phyloP scores from a whole-genome alignment of 2,113 vertebrate genomes.

The Engraulis encrasicolus region DNA sequence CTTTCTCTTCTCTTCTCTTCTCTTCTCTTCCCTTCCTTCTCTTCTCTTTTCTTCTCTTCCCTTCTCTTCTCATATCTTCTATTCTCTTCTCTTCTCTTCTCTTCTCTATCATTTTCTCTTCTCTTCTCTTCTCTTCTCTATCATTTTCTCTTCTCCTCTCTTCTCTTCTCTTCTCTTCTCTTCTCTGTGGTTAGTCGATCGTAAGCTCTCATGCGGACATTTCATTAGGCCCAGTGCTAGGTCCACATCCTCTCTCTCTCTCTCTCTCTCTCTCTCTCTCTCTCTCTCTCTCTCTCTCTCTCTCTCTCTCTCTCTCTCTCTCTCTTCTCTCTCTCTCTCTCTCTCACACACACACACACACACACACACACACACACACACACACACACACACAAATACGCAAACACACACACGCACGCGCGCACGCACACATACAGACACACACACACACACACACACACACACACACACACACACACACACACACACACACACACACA shows the following conservation, averaged over 20 bases:
- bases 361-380: not conserved
- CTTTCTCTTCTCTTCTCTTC: not conserved
- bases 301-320: too few relatives aligned
- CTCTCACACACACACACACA: too few relatives aligned
- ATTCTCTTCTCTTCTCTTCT: too few relatives aligned
- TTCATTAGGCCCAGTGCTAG: too few relatives aligned
- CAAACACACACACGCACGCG: conserved; percentile 28
- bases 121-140: too few relatives aligned
- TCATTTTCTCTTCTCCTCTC: not conserved
- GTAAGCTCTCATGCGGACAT: conserved; percentile 36
- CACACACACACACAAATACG: not conserved
- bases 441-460: not conserved
- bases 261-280: too few relatives aligned
- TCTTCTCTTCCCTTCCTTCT: not conserved
- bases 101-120: too few relatives aligned
- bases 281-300: too few relatives aligned
- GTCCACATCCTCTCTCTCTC: too few relatives aligned
- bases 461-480: conserved; percentile 30
- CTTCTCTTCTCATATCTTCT: too few relatives aligned
- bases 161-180: not conserved
- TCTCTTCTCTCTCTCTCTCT: too few relatives aligned
- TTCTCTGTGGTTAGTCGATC: not conserved
- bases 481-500: conserved; percentile 36
- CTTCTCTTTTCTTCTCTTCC: too few relatives aligned
- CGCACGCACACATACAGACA: conserved; percentile 28